phyloP scores from a whole-genome alignment of 92 coral and sea anemone genomes.

The Plumapathes pennacea region DNA sequence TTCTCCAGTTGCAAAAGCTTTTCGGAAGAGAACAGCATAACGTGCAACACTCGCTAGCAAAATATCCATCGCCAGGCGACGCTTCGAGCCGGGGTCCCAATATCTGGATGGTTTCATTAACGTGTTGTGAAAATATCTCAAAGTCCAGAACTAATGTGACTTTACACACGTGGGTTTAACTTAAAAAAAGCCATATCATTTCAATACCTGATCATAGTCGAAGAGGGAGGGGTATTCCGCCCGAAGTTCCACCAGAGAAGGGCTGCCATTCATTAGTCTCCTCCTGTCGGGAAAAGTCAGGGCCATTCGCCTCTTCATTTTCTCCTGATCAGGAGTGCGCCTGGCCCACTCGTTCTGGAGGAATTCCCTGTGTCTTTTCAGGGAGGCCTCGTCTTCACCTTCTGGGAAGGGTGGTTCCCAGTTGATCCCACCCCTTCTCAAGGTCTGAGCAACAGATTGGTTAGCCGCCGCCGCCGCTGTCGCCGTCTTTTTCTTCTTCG shows the following conservation, averaged over 20 bases:
- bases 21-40: no score
- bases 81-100: no score
- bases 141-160: no score
- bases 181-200: no score
- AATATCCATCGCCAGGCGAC: no score
- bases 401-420: constrained; percentile 79
- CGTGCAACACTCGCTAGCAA: no score
- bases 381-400: constrained; percentile 62
- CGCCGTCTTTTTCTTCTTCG: constrained; percentile 9
- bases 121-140: no score
- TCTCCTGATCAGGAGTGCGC: constrained; percentile 39
- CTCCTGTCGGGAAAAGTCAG: constrained; percentile 58
- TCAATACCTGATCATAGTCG: constrained; percentile 53
- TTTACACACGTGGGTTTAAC: no score
- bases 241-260: constrained; percentile 13
- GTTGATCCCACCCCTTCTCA: constrained; percentile 57
- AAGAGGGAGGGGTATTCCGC: constrained; percentile 64
- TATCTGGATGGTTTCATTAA: no score
- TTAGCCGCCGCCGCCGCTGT: background rate
- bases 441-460: background rate
- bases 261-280: constrained; percentile 24
- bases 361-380: constrained; percentile 35
- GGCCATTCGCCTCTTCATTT: constrained; percentile 37
- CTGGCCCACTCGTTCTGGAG: constrained; percentile 39
- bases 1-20: no score